Conservation (phyloP, 2,888 invertebrate species). For the Arrhopalites spinosus region DNA sequence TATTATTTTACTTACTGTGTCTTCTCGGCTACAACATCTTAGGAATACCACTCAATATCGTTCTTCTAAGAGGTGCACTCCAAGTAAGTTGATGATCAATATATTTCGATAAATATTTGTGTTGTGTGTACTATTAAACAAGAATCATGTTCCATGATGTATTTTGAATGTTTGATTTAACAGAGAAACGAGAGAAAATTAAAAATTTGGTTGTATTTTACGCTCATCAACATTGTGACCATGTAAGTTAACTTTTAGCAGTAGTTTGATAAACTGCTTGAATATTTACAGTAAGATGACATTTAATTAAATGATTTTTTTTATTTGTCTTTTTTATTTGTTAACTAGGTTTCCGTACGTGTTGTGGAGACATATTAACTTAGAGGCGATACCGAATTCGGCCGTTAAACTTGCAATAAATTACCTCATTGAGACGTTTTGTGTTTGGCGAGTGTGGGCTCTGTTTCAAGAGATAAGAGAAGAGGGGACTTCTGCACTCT, state of each 20-base stretch:
- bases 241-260: no score
- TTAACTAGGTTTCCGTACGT: constrained; percentile 25
- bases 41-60: constrained; percentile 33
- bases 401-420: constrained; percentile 22
- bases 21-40: constrained; percentile 34
- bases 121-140: neutral
- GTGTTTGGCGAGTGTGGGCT: constrained; percentile 31
- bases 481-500: neutral
- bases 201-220: constrained; percentile 28
- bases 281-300: no score
- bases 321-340: neutral
- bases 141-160: no score
- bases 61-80: constrained; percentile 21
- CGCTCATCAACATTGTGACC: constrained; percentile 4
- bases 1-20: constrained; percentile 33
- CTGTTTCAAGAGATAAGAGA: constrained; percentile 20
- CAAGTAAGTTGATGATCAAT: constrained; percentile 6
- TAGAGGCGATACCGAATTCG: constrained; percentile 26
- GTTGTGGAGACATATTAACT: constrained; percentile 21
- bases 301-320: no score
- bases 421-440: constrained; percentile 23
- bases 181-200: constrained; percentile 36
- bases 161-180: constrained; percentile 2
- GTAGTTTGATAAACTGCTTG: no score
- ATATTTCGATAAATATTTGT: neutral